phyloP scores from a whole-genome alignment of 2,888 invertebrate species.

The Coenonympha arcania region DNA sequence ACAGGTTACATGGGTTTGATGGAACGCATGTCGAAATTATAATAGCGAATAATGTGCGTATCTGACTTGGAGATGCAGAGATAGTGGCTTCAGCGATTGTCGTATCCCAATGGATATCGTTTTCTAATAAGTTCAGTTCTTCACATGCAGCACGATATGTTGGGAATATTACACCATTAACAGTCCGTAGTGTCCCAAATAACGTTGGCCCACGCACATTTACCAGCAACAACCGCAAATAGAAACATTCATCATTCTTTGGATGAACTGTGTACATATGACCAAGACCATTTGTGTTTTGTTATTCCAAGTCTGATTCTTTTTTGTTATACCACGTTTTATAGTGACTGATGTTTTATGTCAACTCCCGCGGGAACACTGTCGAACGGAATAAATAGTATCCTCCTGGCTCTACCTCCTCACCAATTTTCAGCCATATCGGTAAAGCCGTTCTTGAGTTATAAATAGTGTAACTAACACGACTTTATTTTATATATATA shows the following conservation, averaged over 20 bases:
- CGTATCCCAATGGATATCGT: constrained; percentile 30
- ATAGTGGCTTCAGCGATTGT: constrained; percentile 28
- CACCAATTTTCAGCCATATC: too few relatives aligned
- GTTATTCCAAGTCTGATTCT: too few relatives aligned
- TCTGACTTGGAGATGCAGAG: constrained; percentile 26
- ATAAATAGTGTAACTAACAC: too few relatives aligned
- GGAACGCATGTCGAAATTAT: constrained; percentile 25
- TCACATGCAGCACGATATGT: constrained; percentile 32
- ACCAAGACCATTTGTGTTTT: too few relatives aligned
- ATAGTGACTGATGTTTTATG: too few relatives aligned
- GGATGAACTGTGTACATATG: constrained; percentile 43
- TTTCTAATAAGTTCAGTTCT: constrained; percentile 28
- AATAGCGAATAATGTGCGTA: constrained; percentile 30
- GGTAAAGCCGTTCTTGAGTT: too few relatives aligned
- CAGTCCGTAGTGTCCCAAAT: constrained; percentile 29
- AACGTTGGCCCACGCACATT: constrained; percentile 36
- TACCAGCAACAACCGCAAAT: constrained; percentile 36
- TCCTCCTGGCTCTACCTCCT: too few relatives aligned
- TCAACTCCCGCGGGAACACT: too few relatives aligned
- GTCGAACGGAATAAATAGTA: too few relatives aligned
- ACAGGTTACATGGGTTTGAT: constrained; percentile 9
- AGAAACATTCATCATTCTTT: too few relatives aligned
- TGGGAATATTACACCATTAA: constrained; percentile 29
- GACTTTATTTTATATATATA: too few relatives aligned
- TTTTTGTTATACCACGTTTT: too few relatives aligned